Evolutionary conservation across 1,140 invertebrate species (phyloP).

Genomic region (Hylaeus volcanicus): DNA sequence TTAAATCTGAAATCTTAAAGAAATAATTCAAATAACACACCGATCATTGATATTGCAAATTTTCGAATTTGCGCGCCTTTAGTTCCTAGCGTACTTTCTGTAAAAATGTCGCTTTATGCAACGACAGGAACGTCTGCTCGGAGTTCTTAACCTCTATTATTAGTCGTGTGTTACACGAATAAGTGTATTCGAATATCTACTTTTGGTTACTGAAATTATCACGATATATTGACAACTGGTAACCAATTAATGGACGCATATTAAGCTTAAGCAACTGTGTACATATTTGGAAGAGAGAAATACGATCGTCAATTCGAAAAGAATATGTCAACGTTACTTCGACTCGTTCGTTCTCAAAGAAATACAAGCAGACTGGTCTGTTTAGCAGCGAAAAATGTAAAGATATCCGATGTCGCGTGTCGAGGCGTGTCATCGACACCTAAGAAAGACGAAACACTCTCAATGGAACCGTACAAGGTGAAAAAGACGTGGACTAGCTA

Average conservation of each 20-base stretch:
- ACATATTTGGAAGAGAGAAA: background rate
- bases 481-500: conserved; percentile 42
- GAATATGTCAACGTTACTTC: conserved; percentile 15
- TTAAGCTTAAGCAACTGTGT: background rate
- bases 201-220: background rate
- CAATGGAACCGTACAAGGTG: background rate
- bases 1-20: no score
- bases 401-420: background rate
- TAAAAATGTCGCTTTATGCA: background rate
- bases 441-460: background rate
- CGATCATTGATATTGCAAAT: background rate
- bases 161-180: background rate
- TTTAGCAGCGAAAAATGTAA: background rate
- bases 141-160: conserved; percentile 3
- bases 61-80: background rate
- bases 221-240: background rate
- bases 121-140: no score
- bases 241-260: background rate
- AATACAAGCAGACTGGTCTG: background rate
- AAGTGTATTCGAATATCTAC: background rate
- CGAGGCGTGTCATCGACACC: background rate
- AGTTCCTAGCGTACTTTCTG: background rate
- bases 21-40: no score
- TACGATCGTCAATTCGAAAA: background rate
- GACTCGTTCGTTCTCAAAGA: background rate